Evolutionary conservation across 2,113 vertebrate species (phyloP), one percentile per base, ranked within the genome.

Genomic region (Poeciliopsis occidentalis): DNA sequence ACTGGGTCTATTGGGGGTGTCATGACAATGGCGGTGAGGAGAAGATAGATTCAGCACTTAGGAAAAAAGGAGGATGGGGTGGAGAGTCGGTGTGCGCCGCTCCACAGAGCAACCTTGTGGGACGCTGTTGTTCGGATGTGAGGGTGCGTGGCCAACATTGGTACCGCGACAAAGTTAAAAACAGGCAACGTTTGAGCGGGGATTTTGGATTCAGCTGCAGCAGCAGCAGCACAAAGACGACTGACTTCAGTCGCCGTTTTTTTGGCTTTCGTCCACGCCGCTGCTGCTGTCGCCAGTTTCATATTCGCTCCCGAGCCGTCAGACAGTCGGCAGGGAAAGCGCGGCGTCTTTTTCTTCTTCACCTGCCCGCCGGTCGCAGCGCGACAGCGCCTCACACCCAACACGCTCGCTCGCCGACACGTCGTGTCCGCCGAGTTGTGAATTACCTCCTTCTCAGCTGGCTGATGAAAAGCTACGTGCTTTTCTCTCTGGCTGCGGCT

Each of bases 401-500:
- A 73, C 86, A 68, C 74, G 29, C 82, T 63, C 84, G 84, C 74
- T 82, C 79, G 29, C 69, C 71, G 81, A 82, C 80, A 76, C 86
- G 84, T 90, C 86, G 88, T 85, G 88, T 90, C 73, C 83, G 78
- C 86, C 67, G 83, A 91, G 84, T 89, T 93, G 91, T 85, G 89
- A 93, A 93, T 93, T 92, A 91, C 91, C 88, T 88, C 82, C 83
- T 85, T 87, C 89, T 90, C 87, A 69, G 87, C 63, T 47, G 44
- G 69, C 83, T 89, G 87, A 92, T 90, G 88, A 89, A 90, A 92
- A 91, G 78, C 87, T 86, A 86, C 85, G 89, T 90, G 88, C 91
- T 93, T 90, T 90, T 90, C 87, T 92, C 85, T 87, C 89, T 85
- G 84, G 84, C 82, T 87, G 85, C 64, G 69, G 83, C 87, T 90